These are phyloP conservation scores for Phalacrocorax brasilianus DNA, from an alignment of 2,113 vertebrate species.

Conservation along the genomic window DNA sequence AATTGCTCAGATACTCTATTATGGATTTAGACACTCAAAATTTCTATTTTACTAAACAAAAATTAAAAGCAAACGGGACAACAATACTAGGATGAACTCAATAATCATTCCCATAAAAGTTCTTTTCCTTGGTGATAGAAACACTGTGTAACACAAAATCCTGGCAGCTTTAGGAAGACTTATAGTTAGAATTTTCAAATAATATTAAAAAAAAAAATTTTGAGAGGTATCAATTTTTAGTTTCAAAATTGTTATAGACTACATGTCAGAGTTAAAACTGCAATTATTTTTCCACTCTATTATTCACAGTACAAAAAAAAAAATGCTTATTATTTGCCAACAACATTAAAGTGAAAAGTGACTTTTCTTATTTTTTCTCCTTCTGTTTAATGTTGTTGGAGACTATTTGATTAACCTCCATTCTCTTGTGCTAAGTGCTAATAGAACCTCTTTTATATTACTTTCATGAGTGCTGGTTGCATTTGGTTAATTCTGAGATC, in stretches of 20 bases:
- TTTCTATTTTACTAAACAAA: background rate
- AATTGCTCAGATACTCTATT: background rate
- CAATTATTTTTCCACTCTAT: background rate
- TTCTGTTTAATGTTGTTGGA: conserved; percentile 1
- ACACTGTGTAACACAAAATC: background rate
- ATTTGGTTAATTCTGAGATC: conserved; percentile 41
- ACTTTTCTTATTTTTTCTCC: background rate
- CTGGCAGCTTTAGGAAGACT: background rate
- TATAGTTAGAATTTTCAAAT: background rate
- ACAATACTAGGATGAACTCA: background rate
- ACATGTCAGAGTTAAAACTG: conserved; percentile 18
- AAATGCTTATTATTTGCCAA: conserved; percentile 22
- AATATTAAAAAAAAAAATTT: background rate
- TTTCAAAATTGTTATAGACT: background rate
- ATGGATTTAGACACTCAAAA: background rate
- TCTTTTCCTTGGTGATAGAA: background rate
- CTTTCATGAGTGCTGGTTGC: conserved; percentile 20
- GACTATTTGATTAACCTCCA: conserved; percentile 6
- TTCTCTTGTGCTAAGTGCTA: conserved; percentile 55
- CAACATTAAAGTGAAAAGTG: conserved; percentile 16
- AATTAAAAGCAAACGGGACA: background rate
- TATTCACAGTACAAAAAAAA: background rate
- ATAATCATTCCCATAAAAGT: background rate
- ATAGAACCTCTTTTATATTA: conserved; percentile 22
- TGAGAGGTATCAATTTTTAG: background rate